Evolutionary conservation across 2,888 invertebrate genomes (phyloP), one percentile per base, ranked within the genome.

Genomic region (Orthosia gothica): DNA sequence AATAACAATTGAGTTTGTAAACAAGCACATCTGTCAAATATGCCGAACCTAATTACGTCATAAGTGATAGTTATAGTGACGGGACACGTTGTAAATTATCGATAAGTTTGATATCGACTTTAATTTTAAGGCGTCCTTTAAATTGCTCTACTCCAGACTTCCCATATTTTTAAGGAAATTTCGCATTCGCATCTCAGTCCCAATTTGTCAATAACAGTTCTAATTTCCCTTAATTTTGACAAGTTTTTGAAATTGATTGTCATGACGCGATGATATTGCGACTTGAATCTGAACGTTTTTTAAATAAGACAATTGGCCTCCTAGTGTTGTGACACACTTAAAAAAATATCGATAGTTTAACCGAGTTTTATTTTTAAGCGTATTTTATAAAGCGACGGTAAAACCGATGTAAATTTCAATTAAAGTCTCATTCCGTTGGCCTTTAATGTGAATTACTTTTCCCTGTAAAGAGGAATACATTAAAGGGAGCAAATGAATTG

Each of bases 41-140:
- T 74, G 75, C 76, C 65, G 47, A 78, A 81, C 67, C 85, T 83
- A 87, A 87, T 88, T 88, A 87, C 85, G 85, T 86, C 79, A 82
- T 88, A 89, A 89, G 87, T 89, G 86, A 89, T 87, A 87, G 80
- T 72, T 47, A 32, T 86, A 90, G 91, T 80, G 88, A 77, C 76
- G 88, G 65, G 69, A n/a, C 9, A 57, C 16, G 55, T 45, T 23
- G 2, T 32, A 40, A 59, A 23, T 20, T 55, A 52, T 66, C 61
- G 63, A 70, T 62, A 50, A 15, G 13, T n/a, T 12, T 50, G 45
- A 26, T 26, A 18, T 9, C 40, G 40, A 40, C 40, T 40, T 40
- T 40, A 9, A 40, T 9, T 40, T 9, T 40, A 40, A 40, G 32
- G 32, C 32, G 32, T 32, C 7, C 32, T 32, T 7, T 32, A 32